Evolutionary conservation across 2,888 invertebrate genomes (phyloP).

Genomic region (Apeira syringaria): DNA sequence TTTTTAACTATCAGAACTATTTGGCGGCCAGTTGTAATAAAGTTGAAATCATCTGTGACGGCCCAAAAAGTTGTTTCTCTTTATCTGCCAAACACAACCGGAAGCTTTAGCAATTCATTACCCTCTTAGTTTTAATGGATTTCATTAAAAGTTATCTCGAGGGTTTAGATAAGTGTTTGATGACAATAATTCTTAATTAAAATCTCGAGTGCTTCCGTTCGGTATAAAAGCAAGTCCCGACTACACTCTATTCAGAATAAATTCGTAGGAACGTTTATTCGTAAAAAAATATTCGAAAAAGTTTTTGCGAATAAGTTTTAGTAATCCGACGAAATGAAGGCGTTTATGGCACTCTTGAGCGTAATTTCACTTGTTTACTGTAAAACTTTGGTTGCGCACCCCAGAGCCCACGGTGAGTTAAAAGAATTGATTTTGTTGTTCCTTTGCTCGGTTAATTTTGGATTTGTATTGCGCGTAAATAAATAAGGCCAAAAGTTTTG

Average conservation of each 20-base stretch:
- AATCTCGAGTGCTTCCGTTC: conserved; percentile 34
- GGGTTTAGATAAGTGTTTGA: conserved; percentile 28
- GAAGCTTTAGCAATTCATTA: conserved; percentile 6
- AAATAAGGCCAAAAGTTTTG: conserved; percentile 3
- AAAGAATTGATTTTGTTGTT: conserved; percentile 21
- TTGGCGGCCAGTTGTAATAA: too few species aligned
- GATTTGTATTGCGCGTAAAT: conserved; percentile 16
- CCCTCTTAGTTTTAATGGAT: conserved; percentile 20
- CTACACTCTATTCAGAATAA: not conserved
- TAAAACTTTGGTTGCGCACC: conserved; percentile 43
- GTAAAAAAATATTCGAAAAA: conserved; percentile 16
- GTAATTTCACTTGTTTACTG: conserved; percentile 48
- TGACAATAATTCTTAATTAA: conserved; percentile 39
- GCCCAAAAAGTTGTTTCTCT: too few species aligned
- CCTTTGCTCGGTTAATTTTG: conserved; percentile 13
- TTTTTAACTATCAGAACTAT: too few species aligned
- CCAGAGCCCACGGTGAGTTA: conserved; percentile 41
- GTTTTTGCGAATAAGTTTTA: conserved; percentile 28
- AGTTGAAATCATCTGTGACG: too few species aligned
- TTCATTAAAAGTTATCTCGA: conserved; percentile 38
- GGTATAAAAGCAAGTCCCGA: conserved; percentile 34
- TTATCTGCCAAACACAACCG: not conserved
- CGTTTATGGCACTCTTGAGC: conserved; percentile 45
- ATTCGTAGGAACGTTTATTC: not conserved
- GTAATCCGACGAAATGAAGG: conserved; percentile 48